Evolutionary conservation across 2,113 vertebrate species (phyloP).

Genomic region (Gavialis gangeticus): DNA sequence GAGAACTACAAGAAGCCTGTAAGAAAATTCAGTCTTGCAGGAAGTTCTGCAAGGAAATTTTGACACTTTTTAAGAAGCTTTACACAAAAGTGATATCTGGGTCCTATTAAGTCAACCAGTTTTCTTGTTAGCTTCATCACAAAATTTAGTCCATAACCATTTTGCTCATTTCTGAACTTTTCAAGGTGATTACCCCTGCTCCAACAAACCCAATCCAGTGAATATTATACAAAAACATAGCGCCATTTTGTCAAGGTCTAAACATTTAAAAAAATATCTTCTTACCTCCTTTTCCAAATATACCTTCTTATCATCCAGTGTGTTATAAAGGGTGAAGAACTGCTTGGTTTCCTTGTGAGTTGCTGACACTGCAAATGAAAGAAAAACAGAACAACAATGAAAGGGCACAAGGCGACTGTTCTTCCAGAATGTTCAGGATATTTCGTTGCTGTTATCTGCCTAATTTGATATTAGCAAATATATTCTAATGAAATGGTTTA

Average conservation of each 20-base stretch:
- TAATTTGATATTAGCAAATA: neutral
- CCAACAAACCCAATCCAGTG: neutral
- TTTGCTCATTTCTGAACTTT: neutral
- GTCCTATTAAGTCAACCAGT: too few relatives aligned
- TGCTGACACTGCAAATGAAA: constrained; percentile 88
- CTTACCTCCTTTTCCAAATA: constrained; percentile 98
- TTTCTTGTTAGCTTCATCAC: too few relatives aligned
- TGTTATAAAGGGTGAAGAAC: constrained; percentile 99
- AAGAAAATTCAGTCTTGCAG: too few relatives aligned
- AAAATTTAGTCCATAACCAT: neutral
- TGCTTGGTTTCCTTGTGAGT: constrained; percentile 99
- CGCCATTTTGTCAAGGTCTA: neutral
- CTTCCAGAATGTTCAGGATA: neutral
- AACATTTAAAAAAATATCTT: neutral
- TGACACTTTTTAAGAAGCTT: too few relatives aligned
- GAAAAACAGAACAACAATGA: neutral
- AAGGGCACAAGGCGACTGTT: constrained; percentile 16
- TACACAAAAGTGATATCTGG: too few relatives aligned
- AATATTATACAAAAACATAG: neutral
- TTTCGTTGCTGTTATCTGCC: neutral
- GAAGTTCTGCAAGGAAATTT: too few relatives aligned
- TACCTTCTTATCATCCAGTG: constrained; percentile 97
- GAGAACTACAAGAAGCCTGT: too few relatives aligned
- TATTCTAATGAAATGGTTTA: neutral
- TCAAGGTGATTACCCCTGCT: neutral